Evolutionary conservation across 2,113 vertebrate species (phyloP), one percentile per base, ranked within the genome.

Genomic region (Cichladusa arquata): DNA sequence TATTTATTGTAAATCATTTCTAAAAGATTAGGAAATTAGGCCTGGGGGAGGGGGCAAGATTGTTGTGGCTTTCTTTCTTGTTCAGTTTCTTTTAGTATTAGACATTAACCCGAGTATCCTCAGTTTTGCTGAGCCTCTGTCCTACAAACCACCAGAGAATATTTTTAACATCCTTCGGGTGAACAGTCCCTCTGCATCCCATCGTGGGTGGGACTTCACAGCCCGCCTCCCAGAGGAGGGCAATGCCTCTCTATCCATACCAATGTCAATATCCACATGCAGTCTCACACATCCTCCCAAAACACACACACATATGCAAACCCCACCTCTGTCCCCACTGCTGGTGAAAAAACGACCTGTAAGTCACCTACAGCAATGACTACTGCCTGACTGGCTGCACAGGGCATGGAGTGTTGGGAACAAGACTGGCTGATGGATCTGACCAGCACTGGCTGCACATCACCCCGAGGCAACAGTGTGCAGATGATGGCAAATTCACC

Each of bases 1-100:
- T 60, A 92, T 83, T 92, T 91, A 90, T 91, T 92, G 57, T 90
- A 92, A 93, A 92, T 91, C 76, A 94, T 94, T 94, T 86, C 88
- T 88, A 92, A 92, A 88, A 86, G 80, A 88, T 95, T 93, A 94
- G 76, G 88, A 94, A 94, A 95, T 90, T 67, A 47, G 69, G 71
- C 80, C 60, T 81, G 88, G 67, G 50, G 86, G 82, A 90, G 72
- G 88, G 48, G 69, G 12, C 70, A 42, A 58, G 66, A 82, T 72
- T 53, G 58, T 60, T 93, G 76, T 74, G 82, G 54, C 77, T 78
- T 93, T 6, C 71, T 94, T 83, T 94, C 85, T 53, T 74, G 33
- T 57, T 71, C 53, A 33, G 53, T 56, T 56, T 67, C 69, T 88
- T 83, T 86, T 70, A 44, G 34, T 65, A 66, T 50, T 24, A 42